phyloP scores from a whole-genome alignment of 2,888 invertebrate genomes.

The Prosopocoilus inquinatus region DNA sequence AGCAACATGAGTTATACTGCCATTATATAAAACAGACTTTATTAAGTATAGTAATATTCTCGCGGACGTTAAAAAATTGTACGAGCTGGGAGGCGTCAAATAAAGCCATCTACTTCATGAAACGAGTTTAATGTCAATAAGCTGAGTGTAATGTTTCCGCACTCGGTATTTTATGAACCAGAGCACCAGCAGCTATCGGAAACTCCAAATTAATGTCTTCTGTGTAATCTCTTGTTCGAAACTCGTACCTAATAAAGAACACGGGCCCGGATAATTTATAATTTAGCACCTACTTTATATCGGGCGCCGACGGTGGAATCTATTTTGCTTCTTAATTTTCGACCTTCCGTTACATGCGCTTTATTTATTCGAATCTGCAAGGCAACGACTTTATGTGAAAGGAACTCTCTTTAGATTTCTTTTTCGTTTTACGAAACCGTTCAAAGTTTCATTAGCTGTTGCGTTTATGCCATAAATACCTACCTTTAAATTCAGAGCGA shows the following conservation, averaged over 20 bases:
- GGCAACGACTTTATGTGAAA: too few relatives aligned
- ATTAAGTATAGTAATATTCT: slow-evolving; percentile 15
- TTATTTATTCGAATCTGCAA: too few relatives aligned
- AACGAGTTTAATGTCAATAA: slow-evolving; percentile 31
- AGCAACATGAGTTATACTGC: background rate
- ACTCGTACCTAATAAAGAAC: slow-evolving; percentile 39
- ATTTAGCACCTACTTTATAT: slow-evolving; percentile 36
- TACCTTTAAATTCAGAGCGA: too few relatives aligned
- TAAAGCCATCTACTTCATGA: slow-evolving; percentile 13
- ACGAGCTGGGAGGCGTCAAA: slow-evolving; percentile 13
- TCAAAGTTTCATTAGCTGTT: too few relatives aligned
- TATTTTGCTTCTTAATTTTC: slow-evolving; percentile 30
- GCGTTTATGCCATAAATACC: too few relatives aligned
- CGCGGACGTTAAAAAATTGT: slow-evolving; percentile 17
- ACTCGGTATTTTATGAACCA: slow-evolving; percentile 28
- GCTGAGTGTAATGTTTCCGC: slow-evolving; percentile 31
- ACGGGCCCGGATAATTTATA: slow-evolving; percentile 36
- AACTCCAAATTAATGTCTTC: slow-evolving; percentile 44
- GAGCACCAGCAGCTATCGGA: slow-evolving; percentile 34
- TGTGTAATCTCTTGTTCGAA: slow-evolving; percentile 41
- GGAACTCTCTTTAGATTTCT: too few relatives aligned
- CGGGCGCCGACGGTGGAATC: slow-evolving; percentile 35
- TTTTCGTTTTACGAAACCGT: too few relatives aligned
- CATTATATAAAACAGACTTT: slow-evolving; percentile 16
- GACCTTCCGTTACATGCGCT: background rate